These are phyloP conservation scores for Diaperis boleti DNA, from an alignment of 2,888 invertebrate genomes.

Conservation along the genomic window DNA sequence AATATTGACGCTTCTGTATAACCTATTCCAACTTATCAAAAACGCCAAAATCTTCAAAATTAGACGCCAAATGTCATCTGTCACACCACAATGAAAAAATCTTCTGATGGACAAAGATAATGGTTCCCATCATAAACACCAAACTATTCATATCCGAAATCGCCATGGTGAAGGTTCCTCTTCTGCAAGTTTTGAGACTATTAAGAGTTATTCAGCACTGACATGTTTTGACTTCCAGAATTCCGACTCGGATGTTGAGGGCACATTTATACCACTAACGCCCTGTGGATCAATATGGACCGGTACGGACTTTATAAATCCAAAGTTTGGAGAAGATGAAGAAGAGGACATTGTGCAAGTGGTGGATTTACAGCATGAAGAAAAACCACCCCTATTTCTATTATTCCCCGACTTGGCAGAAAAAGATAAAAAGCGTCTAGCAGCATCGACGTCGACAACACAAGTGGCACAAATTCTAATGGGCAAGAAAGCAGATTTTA, in stretches of 20 bases:
- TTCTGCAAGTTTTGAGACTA: neutral
- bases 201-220: no score
- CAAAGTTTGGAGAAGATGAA: conserved; percentile 46
- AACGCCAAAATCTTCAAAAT: neutral
- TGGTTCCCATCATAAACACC: neutral
- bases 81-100: neutral
- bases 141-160: conserved; percentile 30
- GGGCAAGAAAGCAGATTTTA: conserved; percentile 57
- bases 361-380: conserved; percentile 47
- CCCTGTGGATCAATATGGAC: conserved; percentile 69
- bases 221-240: neutral
- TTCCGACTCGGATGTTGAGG: conserved; percentile 42
- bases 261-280: conserved; percentile 60
- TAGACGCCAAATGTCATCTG: neutral
- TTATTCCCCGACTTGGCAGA: conserved; percentile 55
- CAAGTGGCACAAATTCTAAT: conserved; percentile 56
- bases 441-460: conserved; percentile 47
- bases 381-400: conserved; percentile 50
- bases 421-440: conserved; percentile 42
- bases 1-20: no score
- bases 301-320: conserved; percentile 63
- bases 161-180: conserved; percentile 11
- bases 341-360: conserved; percentile 49
- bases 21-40: no score
- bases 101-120: conserved; percentile 29